Conservation (phyloP, 1,140 invertebrate genomes). For the Spodoptera frugiperda region DNA sequence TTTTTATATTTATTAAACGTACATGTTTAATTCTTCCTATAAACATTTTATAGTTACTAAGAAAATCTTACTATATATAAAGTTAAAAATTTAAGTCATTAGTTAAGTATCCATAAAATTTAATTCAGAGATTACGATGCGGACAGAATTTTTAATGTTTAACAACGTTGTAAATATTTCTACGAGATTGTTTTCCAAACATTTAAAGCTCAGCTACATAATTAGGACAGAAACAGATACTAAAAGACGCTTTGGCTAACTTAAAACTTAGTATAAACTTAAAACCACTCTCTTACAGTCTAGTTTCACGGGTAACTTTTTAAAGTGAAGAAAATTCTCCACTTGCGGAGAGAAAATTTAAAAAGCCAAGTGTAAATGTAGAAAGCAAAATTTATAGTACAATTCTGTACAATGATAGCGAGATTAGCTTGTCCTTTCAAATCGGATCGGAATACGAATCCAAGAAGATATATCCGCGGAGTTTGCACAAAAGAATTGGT, state of each 20-base stretch:
- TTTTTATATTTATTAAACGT: slow-evolving; percentile 22
- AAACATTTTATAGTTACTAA: slow-evolving; percentile 34
- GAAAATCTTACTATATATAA: slow-evolving; percentile 33
- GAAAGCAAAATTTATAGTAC: slow-evolving; percentile 66
- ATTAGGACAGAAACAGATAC: not conserved
- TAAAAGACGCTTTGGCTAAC: not conserved
- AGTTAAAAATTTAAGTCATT: slow-evolving; percentile 32
- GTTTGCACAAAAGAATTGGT: slow-evolving; percentile 81
- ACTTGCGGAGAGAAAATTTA: slow-evolving; percentile 26
- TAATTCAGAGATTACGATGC: slow-evolving; percentile 1
- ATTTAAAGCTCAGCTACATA: slow-evolving; percentile 16
- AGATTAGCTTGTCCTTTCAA: slow-evolving; percentile 81
- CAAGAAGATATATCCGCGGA: slow-evolving; percentile 72
- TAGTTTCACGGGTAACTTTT: slow-evolving; percentile 19
- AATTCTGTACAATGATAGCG: slow-evolving; percentile 71
- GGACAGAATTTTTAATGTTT: not conserved
- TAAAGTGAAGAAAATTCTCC: slow-evolving; percentile 7
- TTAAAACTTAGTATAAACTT: slow-evolving; percentile 16
- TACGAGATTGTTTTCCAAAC: slow-evolving; percentile 6
- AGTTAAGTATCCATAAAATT: slow-evolving; percentile 34
- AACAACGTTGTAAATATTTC: not conserved
- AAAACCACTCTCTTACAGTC: not conserved
- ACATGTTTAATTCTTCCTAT: slow-evolving; percentile 30
- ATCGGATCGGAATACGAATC: slow-evolving; percentile 71
- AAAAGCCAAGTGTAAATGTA: slow-evolving; percentile 31